A percentile compares a stretch with the other conserved stretches of the same genome.
Conservation (phyloP, 2,113 vertebrate species). For the Triplophysa tibetana region DNA sequence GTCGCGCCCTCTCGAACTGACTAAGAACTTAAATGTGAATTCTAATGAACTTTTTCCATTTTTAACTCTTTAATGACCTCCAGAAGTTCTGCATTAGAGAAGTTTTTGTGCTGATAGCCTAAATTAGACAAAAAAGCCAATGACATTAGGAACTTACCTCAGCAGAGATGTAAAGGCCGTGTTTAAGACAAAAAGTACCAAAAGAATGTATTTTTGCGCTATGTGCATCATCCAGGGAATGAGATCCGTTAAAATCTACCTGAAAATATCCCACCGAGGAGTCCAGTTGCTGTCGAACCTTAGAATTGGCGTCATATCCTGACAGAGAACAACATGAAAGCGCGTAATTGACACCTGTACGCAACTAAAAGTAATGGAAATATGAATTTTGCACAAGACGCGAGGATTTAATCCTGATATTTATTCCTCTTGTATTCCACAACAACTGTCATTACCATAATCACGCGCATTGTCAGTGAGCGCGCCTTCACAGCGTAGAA, state of each 20-base stretch:
- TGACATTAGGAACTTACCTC: constrained; percentile 26
- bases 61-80: neutral
- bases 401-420: neutral
- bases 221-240: constrained; percentile 45
- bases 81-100: neutral
- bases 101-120: neutral
- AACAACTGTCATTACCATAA: constrained; percentile 4
- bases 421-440: neutral
- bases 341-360: neutral
- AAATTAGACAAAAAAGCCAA: neutral
- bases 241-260: constrained; percentile 26
- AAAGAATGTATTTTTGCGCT: constrained; percentile 19
- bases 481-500: neutral
- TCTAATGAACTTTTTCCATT: neutral
- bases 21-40: neutral
- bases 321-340: neutral
- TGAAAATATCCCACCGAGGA: constrained; percentile 18
- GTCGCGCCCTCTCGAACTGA: neutral
- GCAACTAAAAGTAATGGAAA: too few relatives aligned
- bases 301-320: constrained; percentile 20
- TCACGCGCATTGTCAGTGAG: neutral
- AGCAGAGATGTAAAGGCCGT: constrained; percentile 12
- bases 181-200: constrained; percentile 33
- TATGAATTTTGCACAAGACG: neutral
- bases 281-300: constrained; percentile 1